Base-by-base conservation (phyloP, 2,797 vertebrate genomes). In the Myotis daubentonii region DNA sequence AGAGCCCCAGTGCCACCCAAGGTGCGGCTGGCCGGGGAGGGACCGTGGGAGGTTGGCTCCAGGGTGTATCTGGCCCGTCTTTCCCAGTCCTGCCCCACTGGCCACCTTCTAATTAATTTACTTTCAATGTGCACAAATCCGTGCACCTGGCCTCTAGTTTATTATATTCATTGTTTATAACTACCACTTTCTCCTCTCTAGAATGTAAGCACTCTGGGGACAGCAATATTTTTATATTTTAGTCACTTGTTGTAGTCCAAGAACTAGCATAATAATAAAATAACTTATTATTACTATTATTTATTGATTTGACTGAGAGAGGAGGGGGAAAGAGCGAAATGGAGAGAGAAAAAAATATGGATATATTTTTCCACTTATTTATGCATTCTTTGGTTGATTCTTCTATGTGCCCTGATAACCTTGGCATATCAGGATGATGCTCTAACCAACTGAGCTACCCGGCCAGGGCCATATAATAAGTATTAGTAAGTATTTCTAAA, bases 401-500 rank as follows among this genome's bases (percentile, higher is more conserved):
- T n/a, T 65, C 2, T 65, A 65, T n/a, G 60, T 65, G 30, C 60
- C 60, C 30, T n/a, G 30, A 16, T n/a, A 65, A n/a, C 28, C 15
- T n/a, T n/a, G 60, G 28, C 30, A 30, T 65, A 65, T 65, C 60
- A 65, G 60, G 30, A 65, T 65, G 60, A 65, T 65, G 60, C 30
- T n/a, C 60, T n/a, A 65, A 65, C 28, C 6, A 65, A 65, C 60
- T 17, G 60, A 65, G 28, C 28, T 65, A 65, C 15, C 15, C 1
- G 0, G 60, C 60, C 60, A n/a, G 6, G 60, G 30, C 28, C 60
- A n/a, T 65, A 65, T 30, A n/a, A 16, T 65, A 62, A 62, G 28
- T 62, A 23, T 51, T n/a, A 36, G 7, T 60, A 62, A 33, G 49
- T 84, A 65, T 65, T 76, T 78, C n/a, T 28, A 89, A 82, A 81